Base-by-base conservation (phyloP, 1,140 invertebrate genomes). In the Centruroides vittatus region DNA sequence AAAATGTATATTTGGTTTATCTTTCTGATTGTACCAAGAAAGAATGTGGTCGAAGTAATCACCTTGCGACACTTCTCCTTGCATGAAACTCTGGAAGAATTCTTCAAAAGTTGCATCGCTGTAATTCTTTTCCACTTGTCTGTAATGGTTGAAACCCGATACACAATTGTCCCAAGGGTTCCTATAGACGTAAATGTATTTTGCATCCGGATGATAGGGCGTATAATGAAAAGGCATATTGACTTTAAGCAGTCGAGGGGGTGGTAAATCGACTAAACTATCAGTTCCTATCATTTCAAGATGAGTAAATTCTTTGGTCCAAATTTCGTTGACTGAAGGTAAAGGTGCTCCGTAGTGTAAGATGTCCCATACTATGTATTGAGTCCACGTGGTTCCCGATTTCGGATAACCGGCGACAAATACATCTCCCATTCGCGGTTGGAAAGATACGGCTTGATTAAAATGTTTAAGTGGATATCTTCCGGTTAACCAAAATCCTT, bases 161-260 rank as follows among this genome's bases (percentile, higher is more conserved):
- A 91, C 85, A 3, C 81, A 85, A 2, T 89, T 84, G 71, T 92
- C 88, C 72, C 89, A 88, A 0, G 89, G 88, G 75, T 91, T 88
- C 58, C 89, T 76, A 6, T 84, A 82, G 0, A 89, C 81, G 68
- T 89, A 89, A 7, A 89, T 76, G 7, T 5, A 86, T 76, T 80
- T 41, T 80, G 79, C 34, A 66, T 70, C 54, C 7, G n/a, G 7
- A n/a, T 57, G 62, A 7, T 62, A 58, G 0, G 86, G 84, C 35
- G 89, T 69, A n/a, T 90, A 73, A 49, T 81, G 77, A 65, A 88
- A 77, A 2, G 86, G 84, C 35, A 92, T 74, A 72, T 93, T 89
- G 13, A 84, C 84, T 67, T 88, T 86, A 41, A 50, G 48, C 1
- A 61, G 12, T 34, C 59, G 54, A 34, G 61, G 56, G 3, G 36